phyloP scores from a whole-genome alignment of 2,797 vertebrate genomes.

The Thunnus albacares region DNA sequence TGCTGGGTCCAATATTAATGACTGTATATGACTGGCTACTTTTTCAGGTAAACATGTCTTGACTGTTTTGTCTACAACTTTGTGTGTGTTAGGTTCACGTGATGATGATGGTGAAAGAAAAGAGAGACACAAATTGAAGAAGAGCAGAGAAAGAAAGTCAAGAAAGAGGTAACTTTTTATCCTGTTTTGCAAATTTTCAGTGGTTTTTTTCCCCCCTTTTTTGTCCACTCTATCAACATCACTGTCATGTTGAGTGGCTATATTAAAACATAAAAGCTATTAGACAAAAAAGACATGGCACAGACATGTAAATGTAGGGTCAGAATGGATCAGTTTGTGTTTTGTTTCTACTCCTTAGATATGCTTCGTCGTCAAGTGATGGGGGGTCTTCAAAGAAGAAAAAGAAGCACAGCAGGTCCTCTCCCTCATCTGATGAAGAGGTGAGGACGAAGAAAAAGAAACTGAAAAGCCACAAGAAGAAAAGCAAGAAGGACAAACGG shows the following conservation, averaged over 20 bases:
- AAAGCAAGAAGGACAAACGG: constrained; percentile 76
- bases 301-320: neutral
- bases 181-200: neutral
- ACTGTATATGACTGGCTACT: neutral
- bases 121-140: constrained; percentile 70
- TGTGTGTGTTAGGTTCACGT: constrained; percentile 49
- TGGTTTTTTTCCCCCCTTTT: too few species aligned
- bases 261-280: neutral
- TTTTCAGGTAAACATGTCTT: neutral
- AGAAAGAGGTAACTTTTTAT: constrained; percentile 72
- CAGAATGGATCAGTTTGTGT: neutral
- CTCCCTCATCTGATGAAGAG: constrained; percentile 70
- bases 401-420: constrained; percentile 72
- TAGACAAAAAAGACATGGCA: too few species aligned
- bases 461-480: constrained; percentile 77
- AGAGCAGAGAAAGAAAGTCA: constrained; percentile 74
- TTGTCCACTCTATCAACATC: neutral
- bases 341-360: constrained; percentile 52
- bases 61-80: neutral
- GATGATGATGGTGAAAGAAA: constrained; percentile 58
- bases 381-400: constrained; percentile 68
- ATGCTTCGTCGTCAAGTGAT: constrained; percentile 70
- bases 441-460: constrained; percentile 72
- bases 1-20: neutral
- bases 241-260: neutral